Evolutionary conservation across 2,113 vertebrate genomes (phyloP), one percentile per base, ranked within the genome.

Genomic region (Odontophorus gujanensis): DNA sequence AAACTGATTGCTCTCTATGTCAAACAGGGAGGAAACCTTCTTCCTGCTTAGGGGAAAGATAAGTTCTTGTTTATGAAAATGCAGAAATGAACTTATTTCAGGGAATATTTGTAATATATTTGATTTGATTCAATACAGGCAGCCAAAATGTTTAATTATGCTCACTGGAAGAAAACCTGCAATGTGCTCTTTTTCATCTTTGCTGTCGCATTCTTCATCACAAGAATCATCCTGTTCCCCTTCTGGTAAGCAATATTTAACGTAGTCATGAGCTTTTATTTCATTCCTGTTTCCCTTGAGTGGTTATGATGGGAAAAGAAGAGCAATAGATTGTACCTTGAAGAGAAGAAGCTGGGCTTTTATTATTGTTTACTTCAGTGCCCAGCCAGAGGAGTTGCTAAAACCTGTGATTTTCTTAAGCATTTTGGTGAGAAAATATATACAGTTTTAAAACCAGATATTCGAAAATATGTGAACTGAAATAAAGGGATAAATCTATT

Each of bases 91-190:
- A 77, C 40, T 67, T 81, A 78, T 78, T 85, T 81, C 48, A 25
- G 43, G 72, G 24, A 63, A 38, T 84, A 88, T 68, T 90, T 81
- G 42, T 77, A 93, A 86, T 69, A 13, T 0, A 0, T 51, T 91
- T 95, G 81, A 55, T 58, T 58, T 96, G 87, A 20, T 94, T 87
- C 62, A 87, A 79, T 97, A 92, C 78, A 99, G 99, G 98, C 98
- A 61, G 99, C 99, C 69, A 99, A 99, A 97, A 92, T 99, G 94
- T 98, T 99, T 95, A 98, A 99, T 96, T 99, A 99, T 0, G 99
- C 99, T 72, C 98, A 85, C 89, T 99, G 98, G 98, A 98, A 98
- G 90, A 98, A 96, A 71, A 98, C 98, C 45, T 99, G 98, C 97
- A 97, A 99, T 19, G 8, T n/a, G 13, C 95, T 99, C 34, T 99